A percentile compares a stretch with the other conserved stretches of the same genome.
phyloP scores from a whole-genome alignment of 2,888 invertebrate species.

The Drosophila mimica region DNA sequence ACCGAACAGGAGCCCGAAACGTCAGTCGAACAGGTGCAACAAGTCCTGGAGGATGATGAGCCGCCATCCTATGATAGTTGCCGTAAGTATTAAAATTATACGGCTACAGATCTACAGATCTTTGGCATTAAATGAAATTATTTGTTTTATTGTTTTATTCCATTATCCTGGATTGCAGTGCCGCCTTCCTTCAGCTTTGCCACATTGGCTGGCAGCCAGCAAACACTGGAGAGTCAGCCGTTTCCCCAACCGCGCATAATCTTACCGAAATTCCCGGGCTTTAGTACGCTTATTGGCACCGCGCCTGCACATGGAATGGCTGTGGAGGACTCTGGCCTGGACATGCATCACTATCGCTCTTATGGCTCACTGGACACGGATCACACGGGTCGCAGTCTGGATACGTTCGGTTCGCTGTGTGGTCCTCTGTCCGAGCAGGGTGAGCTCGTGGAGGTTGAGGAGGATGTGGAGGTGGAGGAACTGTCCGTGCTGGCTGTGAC shows the following conservation, averaged over 20 bases:
- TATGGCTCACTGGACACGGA: conserved; percentile 77
- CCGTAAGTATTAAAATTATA: conserved; percentile 54
- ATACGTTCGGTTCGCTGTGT: conserved; percentile 78
- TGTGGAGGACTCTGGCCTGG: conserved; percentile 72
- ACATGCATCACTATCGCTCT: conserved; percentile 72
- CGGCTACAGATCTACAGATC: not conserved
- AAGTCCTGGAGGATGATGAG: conserved; percentile 70
- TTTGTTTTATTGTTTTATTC: too few relatives aligned
- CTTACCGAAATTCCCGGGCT: conserved; percentile 78
- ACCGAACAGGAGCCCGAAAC: conserved; percentile 44
- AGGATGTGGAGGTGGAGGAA: conserved; percentile 17
- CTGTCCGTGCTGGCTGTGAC: conserved; percentile 29
- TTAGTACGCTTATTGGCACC: conserved; percentile 70
- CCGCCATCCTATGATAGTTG: conserved; percentile 83
- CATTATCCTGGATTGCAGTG: conserved; percentile 51
- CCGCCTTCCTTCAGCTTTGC: conserved; percentile 83
- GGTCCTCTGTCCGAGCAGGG: conserved; percentile 59
- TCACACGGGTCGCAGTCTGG: conserved; percentile 76
- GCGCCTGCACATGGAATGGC: conserved; percentile 62
- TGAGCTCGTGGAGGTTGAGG: conserved; percentile 38
- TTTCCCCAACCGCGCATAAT: conserved; percentile 66
- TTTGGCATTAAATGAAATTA: not conserved
- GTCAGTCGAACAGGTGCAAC: conserved; percentile 53
- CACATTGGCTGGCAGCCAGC: conserved; percentile 77
- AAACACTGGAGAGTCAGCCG: conserved; percentile 62